Evolutionary conservation across 2,797 vertebrate species (phyloP).

Genomic region (Anguilla anguilla): DNA sequence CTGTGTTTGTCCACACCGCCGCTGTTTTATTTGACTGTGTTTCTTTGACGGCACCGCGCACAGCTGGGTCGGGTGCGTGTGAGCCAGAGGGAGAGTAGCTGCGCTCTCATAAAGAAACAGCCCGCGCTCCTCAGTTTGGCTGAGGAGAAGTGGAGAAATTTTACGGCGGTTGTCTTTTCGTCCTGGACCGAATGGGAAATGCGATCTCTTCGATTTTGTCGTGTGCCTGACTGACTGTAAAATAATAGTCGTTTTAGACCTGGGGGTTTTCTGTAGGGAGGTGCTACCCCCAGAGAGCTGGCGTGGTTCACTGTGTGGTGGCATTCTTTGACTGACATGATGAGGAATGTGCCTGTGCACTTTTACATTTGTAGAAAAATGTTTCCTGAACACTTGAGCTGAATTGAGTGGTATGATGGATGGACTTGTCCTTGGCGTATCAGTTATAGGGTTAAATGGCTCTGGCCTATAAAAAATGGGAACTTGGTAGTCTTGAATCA

Average conservation of each 20-base stretch:
- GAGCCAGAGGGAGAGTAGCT: neutral
- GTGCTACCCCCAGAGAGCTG: neutral
- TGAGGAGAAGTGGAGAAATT: neutral
- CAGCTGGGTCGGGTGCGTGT: too few species aligned
- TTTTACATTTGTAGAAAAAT: neutral
- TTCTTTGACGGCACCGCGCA: neutral
- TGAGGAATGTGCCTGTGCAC: neutral
- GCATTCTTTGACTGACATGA: neutral
- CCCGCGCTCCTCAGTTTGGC: neutral
- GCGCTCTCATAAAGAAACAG: neutral
- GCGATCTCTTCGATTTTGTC: slow-evolving; percentile 1
- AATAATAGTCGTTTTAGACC: too few species aligned
- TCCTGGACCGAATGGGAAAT: slow-evolving; percentile 19
- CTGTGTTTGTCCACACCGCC: neutral
- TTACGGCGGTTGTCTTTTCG: neutral
- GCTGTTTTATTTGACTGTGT: slow-evolving; percentile 8
- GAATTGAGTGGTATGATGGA: neutral
- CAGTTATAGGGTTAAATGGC: too few species aligned
- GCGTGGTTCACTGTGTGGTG: neutral
- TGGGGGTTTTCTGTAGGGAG: neutral
- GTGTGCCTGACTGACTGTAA: neutral
- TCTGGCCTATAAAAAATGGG: too few species aligned
- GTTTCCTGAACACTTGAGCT: neutral
- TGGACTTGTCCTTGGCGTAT: neutral
- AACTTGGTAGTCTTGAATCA: too few species aligned